Base-by-base conservation (phyloP, 2,113 vertebrate genomes). In the Protobothrops mucrosquamatus region DNA sequence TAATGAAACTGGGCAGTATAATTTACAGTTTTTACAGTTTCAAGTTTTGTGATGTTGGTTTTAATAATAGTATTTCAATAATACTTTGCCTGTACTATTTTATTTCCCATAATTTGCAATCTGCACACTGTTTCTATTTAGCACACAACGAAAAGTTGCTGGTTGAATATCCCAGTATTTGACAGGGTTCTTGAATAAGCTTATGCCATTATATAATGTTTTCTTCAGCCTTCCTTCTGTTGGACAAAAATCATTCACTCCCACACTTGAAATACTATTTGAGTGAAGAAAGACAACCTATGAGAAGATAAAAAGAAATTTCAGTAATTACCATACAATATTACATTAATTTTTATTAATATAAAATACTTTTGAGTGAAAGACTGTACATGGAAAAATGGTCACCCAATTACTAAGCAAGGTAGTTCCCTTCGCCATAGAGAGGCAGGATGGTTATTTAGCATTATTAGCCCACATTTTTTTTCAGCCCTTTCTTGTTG, bases 111-210 rank as follows among this genome's bases (percentile, higher is more conserved):
- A 98, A 96, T 99, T 99, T 10, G 98, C 99, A 0, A 99, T 98
- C 10, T 99, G 99, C 85, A 99, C 97, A 0, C 98, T 99, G 92
- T 98, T 98, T 95, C 98, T 97, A 85, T 98, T 98, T 29, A 98
- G 96, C 92, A 98, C 98, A 94, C 99, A 99, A 22, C 99, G 99
- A 94, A 99, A 99, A 4, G 99, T 98, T 57, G 98, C 98, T 0
- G 99, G 99, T 95, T 98, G 98, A 51, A 99, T 97, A 95, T 99
- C 98, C 99, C 99, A 99, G 97, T 99, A 98, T 95, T 99, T 99
- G 12, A 99, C 97, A 0, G 99, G 99, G 86, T 99, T 99, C 74
- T 98, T 98, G 93, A 98, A 99, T 96, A 99, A 98, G 91, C 99
- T 99, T 96, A 99, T 99, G 86, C 98, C 98, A 0, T 97, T 98